Conservation (phyloP, 2,888 invertebrate genomes). For the Drosophila birchii region DNA sequence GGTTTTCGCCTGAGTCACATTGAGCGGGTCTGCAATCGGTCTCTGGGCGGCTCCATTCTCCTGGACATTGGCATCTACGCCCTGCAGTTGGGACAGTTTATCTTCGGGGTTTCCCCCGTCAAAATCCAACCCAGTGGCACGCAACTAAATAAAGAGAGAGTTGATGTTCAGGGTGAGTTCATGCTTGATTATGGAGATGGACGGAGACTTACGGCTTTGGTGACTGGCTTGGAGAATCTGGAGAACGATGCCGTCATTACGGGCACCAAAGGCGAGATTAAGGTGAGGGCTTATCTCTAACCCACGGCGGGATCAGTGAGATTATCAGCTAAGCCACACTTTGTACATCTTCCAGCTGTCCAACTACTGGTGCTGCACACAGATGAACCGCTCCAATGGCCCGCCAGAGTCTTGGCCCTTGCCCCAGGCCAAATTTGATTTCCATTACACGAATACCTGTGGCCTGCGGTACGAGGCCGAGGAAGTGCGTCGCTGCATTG, state of each 20-base stretch:
- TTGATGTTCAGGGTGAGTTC: constrained; percentile 86
- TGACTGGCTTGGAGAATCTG: constrained; percentile 70
- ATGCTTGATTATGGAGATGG: constrained; percentile 81
- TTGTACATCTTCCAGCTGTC: constrained; percentile 84
- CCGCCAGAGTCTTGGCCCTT: constrained; percentile 87
- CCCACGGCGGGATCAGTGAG: not conserved
- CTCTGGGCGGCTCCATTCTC: constrained; percentile 91
- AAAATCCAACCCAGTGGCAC: constrained; percentile 89
- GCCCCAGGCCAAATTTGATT: constrained; percentile 86
- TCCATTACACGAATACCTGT: constrained; percentile 89
- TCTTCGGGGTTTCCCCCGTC: constrained; percentile 89
- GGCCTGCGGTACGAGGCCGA: constrained; percentile 91
- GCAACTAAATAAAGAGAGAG: constrained; percentile 88
- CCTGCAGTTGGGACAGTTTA: constrained; percentile 89
- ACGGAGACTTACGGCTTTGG: constrained; percentile 73
- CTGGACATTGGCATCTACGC: constrained; percentile 92
- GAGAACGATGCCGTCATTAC: constrained; percentile 81
- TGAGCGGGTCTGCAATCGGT: constrained; percentile 85
- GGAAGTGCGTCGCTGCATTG: constrained; percentile 90
- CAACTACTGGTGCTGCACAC: constrained; percentile 81
- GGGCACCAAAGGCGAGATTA: constrained; percentile 84
- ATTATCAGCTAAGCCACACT: constrained; percentile 18
- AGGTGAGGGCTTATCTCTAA: constrained; percentile 64
- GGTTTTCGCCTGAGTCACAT: constrained; percentile 58
- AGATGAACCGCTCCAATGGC: constrained; percentile 87